Evolutionary conservation across 2,797 vertebrate genomes (phyloP).

Genomic region (Eulemur albifrons): DNA sequence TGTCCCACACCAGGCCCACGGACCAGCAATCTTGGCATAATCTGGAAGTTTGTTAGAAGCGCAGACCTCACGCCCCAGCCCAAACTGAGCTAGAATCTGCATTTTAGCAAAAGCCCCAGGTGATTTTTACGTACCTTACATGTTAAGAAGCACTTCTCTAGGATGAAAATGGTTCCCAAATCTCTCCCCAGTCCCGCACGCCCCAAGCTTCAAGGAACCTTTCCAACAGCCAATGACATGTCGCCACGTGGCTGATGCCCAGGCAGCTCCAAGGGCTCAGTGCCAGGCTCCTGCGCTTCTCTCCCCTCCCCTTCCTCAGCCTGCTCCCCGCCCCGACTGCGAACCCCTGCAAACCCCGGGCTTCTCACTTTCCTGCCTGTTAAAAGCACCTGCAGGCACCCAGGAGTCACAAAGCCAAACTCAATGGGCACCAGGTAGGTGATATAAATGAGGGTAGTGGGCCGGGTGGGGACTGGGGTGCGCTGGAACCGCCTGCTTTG

Average conservation of each 20-base stretch:
- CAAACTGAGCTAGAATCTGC: not conserved
- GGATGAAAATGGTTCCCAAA: not conserved
- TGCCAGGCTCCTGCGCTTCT: accelerated
- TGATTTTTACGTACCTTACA: not conserved
- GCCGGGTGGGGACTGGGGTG: no score
- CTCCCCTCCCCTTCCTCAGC: not conserved
- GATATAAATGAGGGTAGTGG: accelerated
- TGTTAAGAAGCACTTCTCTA: not conserved
- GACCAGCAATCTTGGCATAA: not conserved
- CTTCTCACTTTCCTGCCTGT: not conserved
- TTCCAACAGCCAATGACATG: accelerated
- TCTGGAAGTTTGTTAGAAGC: not conserved
- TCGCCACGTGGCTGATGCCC: accelerated
- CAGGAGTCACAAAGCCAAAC: not conserved
- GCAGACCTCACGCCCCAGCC: not conserved
- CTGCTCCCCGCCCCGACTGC: accelerated
- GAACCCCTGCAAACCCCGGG: not conserved
- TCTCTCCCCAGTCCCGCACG: no score
- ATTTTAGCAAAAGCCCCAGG: not conserved
- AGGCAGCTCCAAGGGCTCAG: not conserved
- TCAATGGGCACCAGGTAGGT: accelerated
- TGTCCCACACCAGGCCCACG: accelerated
- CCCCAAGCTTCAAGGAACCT: not conserved
- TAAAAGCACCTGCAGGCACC: not conserved
- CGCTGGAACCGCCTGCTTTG: no score